Evolutionary conservation across 2,888 invertebrate species (phyloP).

Genomic region (Zygogramma bicolorata): DNA sequence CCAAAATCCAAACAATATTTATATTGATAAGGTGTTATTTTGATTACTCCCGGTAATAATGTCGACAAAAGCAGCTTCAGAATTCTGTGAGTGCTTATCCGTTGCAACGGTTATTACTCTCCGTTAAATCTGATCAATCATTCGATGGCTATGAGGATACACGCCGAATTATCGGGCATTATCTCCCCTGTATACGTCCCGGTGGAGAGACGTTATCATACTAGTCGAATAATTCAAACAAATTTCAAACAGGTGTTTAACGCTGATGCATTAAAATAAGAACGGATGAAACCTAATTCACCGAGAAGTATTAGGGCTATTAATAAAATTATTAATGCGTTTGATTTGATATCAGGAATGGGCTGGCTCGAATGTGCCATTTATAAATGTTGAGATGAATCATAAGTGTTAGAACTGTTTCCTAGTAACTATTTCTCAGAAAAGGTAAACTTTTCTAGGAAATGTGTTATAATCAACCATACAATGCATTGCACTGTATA

Average conservation of each 20-base stretch:
- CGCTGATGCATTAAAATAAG: background rate
- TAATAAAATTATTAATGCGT: constrained; percentile 7
- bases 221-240: background rate
- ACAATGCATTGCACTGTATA: too few species aligned
- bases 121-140: background rate
- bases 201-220: background rate
- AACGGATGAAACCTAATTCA: constrained; percentile 3
- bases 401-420: too few species aligned
- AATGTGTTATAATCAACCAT: too few species aligned
- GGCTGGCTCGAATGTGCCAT: too few species aligned
- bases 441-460: too few species aligned
- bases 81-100: background rate
- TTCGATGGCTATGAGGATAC: background rate
- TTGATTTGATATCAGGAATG: background rate
- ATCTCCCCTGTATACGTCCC: background rate
- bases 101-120: background rate
- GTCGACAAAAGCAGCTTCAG: too few species aligned
- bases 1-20: too few species aligned
- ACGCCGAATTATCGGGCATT: constrained; percentile 1
- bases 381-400: too few species aligned
- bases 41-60: too few species aligned
- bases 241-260: background rate
- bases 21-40: too few species aligned
- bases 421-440: too few species aligned
- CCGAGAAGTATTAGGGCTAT: background rate